Evolutionary conservation across 2,113 vertebrate genomes (phyloP).

Genomic region (Acanthisitta chloris): DNA sequence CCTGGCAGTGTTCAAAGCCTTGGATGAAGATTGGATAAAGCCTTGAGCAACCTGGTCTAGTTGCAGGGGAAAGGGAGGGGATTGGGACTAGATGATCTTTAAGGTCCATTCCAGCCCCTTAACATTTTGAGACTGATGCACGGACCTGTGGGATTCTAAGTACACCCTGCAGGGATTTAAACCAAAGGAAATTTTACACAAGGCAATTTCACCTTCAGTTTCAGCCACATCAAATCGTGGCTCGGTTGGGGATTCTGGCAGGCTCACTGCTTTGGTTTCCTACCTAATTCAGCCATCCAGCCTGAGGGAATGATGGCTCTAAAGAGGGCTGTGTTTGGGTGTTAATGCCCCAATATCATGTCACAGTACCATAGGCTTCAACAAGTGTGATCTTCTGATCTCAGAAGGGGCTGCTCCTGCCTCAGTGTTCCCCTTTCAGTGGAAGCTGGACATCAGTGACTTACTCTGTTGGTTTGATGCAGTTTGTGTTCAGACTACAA

Average conservation of each 20-base stretch:
- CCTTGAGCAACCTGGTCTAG: no score
- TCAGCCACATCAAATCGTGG: neutral
- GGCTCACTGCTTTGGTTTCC: neutral
- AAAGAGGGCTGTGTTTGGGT: accelerated
- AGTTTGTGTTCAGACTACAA: neutral
- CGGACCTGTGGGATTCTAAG: neutral
- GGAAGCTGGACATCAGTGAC: neutral
- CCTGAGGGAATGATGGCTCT: neutral
- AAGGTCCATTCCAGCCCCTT: no score
- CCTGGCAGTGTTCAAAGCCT: no score
- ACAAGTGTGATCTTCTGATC: accelerated
- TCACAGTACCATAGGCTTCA: neutral
- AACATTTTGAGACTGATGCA: no score
- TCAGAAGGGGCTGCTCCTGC: neutral
- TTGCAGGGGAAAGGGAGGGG: no score
- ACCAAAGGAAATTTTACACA: neutral
- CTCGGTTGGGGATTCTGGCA: neutral
- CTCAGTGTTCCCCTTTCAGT: neutral
- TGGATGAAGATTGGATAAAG: no score
- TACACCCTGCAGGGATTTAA: neutral
- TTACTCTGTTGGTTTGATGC: neutral
- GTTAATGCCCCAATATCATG: accelerated
- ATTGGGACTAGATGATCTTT: no score
- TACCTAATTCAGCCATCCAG: no score
- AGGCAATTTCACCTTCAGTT: neutral